phyloP scores from a whole-genome alignment of 2,797 vertebrate genomes.

The Rhincodon typus region DNA sequence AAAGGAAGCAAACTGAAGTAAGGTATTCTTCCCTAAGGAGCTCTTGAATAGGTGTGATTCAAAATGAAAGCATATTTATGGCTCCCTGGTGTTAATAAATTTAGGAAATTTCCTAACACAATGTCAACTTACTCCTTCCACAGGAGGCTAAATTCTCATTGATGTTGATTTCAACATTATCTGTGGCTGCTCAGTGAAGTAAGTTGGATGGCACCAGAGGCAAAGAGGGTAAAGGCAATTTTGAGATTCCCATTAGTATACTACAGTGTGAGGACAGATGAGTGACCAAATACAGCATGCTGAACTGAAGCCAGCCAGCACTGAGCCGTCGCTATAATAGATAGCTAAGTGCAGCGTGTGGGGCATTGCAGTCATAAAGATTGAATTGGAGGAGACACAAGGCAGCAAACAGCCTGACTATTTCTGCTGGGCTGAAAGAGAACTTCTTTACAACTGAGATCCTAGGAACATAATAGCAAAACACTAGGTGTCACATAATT shows the following conservation, averaged over 20 bases:
- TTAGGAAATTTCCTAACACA: background rate
- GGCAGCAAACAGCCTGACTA: background rate
- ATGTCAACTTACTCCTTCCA: background rate
- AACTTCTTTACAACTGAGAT: background rate
- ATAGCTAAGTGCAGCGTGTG: background rate
- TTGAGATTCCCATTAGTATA: background rate
- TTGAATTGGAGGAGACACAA: background rate
- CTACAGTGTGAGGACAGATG: background rate
- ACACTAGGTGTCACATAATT: background rate
- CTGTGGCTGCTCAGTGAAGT: background rate
- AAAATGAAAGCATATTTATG: background rate
- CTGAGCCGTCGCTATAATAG: background rate
- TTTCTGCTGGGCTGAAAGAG: background rate
- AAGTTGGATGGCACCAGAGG: background rate
- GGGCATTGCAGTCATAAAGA: background rate
- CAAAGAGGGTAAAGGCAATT: background rate
- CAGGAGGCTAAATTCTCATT: conserved; percentile 2
- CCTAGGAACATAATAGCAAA: background rate
- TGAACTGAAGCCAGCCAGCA: background rate
- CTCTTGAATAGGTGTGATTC: background rate
- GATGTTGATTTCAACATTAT: background rate
- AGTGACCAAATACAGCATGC: background rate
- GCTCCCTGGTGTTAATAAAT: background rate
- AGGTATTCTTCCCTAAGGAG: background rate
- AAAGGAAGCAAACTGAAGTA: background rate